Evolutionary conservation across 2,113 vertebrate genomes (phyloP).

Genomic region (Callopanchax toddi): DNA sequence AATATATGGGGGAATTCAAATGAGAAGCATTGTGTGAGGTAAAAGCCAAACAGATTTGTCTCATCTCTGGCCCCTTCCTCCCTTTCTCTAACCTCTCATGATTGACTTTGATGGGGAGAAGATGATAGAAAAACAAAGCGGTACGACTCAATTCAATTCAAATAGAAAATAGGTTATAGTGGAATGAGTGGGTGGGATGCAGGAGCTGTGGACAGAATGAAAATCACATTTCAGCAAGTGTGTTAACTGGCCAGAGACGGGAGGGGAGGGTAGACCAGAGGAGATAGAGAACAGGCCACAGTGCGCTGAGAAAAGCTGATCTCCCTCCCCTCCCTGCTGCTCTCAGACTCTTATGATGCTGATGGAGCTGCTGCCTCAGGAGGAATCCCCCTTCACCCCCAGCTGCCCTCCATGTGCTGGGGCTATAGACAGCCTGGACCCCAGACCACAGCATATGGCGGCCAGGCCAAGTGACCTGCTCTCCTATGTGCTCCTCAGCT

Average conservation of each 20-base stretch:
- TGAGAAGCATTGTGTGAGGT: constrained; percentile 71
- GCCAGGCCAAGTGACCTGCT: constrained; percentile 66
- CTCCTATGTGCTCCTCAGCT: constrained; percentile 70
- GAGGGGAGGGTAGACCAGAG: constrained; percentile 25
- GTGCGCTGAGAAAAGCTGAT: constrained; percentile 75
- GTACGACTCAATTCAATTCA: constrained; percentile 65
- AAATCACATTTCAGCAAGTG: constrained; percentile 76
- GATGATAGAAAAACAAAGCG: constrained; percentile 79
- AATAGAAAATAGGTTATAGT: constrained; percentile 61
- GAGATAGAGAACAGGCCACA: constrained; percentile 46
- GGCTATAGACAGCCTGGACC: constrained; percentile 60
- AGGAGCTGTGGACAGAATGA: constrained; percentile 21
- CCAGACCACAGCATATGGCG: constrained; percentile 78
- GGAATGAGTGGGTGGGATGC: constrained; percentile 51
- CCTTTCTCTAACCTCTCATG: constrained; percentile 63
- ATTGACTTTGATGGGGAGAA: constrained; percentile 77
- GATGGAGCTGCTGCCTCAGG: constrained; percentile 41
- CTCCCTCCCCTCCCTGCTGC: constrained; percentile 76
- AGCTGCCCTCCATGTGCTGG: constrained; percentile 74
- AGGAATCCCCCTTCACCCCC: constrained; percentile 45
- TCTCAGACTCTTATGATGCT: constrained; percentile 74
- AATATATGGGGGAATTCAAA: constrained; percentile 76
- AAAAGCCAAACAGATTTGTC: constrained; percentile 76
- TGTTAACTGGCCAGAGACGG: constrained; percentile 63
- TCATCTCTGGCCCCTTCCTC: constrained; percentile 59